A percentile compares a stretch with the other conserved stretches of the same genome.
Conservation (phyloP, 2,113 vertebrate genomes). For the Oreotrochilus melanogaster region DNA sequence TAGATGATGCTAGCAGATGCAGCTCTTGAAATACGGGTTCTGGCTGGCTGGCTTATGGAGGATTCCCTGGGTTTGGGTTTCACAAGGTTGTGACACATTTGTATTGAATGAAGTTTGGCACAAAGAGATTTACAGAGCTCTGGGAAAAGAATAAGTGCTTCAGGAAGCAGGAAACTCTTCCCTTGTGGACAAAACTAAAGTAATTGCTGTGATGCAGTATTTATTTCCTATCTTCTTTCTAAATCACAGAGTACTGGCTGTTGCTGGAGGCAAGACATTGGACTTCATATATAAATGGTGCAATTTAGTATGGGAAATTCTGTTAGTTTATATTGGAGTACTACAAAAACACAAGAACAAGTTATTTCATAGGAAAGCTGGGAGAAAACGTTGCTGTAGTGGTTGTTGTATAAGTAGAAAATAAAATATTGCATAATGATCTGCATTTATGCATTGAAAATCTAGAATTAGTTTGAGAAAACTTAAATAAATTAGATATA, state of each 20-base stretch:
- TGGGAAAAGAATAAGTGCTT: not conserved
- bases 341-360: not conserved
- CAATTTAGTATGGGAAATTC: not conserved
- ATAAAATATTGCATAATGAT: not conserved
- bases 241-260: not conserved
- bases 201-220: not conserved
- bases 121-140: not conserved
- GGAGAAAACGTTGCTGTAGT: not conserved
- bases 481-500: not conserved
- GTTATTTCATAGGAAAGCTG: not conserved
- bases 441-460: not conserved
- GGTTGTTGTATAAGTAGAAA: not conserved
- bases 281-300: not conserved
- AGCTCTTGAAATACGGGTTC: not conserved
- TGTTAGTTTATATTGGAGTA: constrained; percentile 23
- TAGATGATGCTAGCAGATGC: not conserved
- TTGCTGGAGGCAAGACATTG: constrained; percentile 15
- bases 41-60: not conserved
- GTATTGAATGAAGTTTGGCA: not conserved
- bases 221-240: constrained; percentile 9
- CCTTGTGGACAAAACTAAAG: not conserved
- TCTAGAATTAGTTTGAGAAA: not conserved
- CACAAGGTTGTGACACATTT: not conserved
- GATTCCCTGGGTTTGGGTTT: not conserved
- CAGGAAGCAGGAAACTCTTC: not conserved